These are phyloP conservation scores for Spea hammondii DNA, from an alignment of 2,797 vertebrate species.

Conservation along the genomic window DNA sequence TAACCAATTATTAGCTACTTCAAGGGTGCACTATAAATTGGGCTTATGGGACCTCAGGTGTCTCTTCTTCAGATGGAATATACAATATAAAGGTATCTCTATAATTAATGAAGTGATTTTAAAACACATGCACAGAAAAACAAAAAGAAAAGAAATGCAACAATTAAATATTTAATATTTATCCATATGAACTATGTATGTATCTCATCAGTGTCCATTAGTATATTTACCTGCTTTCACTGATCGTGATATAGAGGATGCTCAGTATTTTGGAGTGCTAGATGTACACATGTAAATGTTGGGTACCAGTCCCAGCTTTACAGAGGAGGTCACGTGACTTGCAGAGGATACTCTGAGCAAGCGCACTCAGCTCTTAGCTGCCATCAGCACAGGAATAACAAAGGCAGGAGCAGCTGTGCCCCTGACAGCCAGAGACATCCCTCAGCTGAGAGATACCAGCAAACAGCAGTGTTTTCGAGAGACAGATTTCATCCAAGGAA, in stretches of 20 bases:
- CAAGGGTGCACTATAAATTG: too few species aligned
- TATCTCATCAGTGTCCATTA: too few species aligned
- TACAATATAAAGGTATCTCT: too few species aligned
- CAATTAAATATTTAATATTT: too few species aligned
- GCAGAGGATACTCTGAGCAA: slow-evolving; percentile 43
- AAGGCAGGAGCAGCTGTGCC: slow-evolving; percentile 52
- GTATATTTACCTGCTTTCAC: too few species aligned
- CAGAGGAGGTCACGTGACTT: slow-evolving; percentile 37
- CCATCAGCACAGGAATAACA: slow-evolving; percentile 52
- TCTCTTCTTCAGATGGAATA: too few species aligned
- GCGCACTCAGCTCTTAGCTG: slow-evolving; percentile 44
- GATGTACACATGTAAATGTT: neutral
- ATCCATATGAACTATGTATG: too few species aligned
- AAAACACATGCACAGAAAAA: too few species aligned
- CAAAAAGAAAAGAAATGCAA: too few species aligned
- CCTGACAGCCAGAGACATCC: slow-evolving; percentile 45
- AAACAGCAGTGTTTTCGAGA: slow-evolving; percentile 10
- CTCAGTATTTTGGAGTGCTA: neutral
- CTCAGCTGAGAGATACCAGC: slow-evolving; percentile 24
- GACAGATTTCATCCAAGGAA: slow-evolving; percentile 9
- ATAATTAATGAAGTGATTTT: too few species aligned
- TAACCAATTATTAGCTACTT: too few species aligned
- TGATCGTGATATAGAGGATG: neutral
- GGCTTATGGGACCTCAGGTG: too few species aligned
- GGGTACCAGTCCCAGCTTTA: slow-evolving; percentile 35